Conservation (phyloP, 2,888 invertebrate genomes). For the Augiades crinisus region DNA sequence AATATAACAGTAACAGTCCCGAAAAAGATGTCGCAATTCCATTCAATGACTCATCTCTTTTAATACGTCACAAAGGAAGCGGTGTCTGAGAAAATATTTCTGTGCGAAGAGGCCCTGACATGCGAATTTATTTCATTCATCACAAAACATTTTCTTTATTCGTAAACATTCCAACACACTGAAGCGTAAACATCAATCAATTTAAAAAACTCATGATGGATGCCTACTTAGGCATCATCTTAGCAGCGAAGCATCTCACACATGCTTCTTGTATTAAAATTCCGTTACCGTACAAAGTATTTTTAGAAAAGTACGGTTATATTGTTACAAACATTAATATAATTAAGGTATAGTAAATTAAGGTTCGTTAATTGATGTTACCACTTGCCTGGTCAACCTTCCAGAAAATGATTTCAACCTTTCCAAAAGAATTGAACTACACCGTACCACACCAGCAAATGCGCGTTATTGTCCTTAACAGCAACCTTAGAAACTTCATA, state of each 20-base stretch:
- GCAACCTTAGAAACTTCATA: no score
- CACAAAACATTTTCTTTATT: conserved; percentile 14
- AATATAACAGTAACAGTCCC: background rate
- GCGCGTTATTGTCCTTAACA: no score
- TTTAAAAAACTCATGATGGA: conserved; percentile 8
- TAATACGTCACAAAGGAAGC: conserved; percentile 8
- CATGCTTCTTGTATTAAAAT: background rate
- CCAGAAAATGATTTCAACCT: no score
- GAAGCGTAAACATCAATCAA: conserved; percentile 16
- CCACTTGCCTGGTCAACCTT: no score
- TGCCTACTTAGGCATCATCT: background rate
- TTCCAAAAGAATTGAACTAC: no score
- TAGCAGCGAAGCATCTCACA: background rate
- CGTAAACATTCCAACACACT: conserved; percentile 1
- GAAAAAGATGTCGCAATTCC: background rate
- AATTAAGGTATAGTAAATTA: no score
- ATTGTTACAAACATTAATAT: no score
- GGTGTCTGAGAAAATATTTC: background rate
- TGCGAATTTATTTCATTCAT: conserved; percentile 5
- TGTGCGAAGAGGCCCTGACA: background rate
- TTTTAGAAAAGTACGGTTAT: no score
- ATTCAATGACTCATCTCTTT: conserved; percentile 2
- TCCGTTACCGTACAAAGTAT: no score
- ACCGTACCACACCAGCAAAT: no score
- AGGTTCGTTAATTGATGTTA: no score